phyloP scores from a whole-genome alignment of 2,888 invertebrate species.

The Euzophera pinguis region DNA sequence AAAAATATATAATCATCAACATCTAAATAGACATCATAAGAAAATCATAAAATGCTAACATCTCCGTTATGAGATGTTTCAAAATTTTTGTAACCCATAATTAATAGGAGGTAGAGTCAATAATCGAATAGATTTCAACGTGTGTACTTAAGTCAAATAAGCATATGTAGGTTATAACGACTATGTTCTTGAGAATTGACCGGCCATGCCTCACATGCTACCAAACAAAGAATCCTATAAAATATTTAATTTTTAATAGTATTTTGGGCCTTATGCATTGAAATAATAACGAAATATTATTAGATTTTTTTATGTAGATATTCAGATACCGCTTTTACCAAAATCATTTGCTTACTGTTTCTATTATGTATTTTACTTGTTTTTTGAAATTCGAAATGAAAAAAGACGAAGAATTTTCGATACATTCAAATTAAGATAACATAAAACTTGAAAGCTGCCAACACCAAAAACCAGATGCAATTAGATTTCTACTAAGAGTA shows the following conservation, averaged over 20 bases:
- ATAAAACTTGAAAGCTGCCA: no score
- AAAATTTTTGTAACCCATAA: not conserved
- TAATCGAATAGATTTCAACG: not conserved
- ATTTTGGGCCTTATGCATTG: not conserved
- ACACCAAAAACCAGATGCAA: no score
- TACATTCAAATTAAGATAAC: no score
- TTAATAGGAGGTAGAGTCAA: not conserved
- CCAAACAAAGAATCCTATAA: not conserved
- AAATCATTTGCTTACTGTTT: no score
- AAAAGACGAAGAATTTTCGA: no score
- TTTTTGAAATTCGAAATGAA: no score
- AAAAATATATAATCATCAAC: conserved; percentile 5
- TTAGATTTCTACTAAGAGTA: no score
- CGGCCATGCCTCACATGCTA: not conserved
- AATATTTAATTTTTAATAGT: not conserved
- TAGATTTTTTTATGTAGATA: no score
- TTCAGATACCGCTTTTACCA: no score
- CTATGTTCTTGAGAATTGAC: conserved; percentile 10
- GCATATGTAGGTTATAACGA: not conserved
- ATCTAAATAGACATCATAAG: conserved; percentile 12
- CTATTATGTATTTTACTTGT: no score
- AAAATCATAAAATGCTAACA: not conserved
- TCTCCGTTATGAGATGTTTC: not conserved
- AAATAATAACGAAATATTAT: not conserved
- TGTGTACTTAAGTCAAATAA: not conserved